Evolutionary conservation across 2,888 invertebrate species (phyloP).

Genomic region (Acanthosepion pharaonis): DNA sequence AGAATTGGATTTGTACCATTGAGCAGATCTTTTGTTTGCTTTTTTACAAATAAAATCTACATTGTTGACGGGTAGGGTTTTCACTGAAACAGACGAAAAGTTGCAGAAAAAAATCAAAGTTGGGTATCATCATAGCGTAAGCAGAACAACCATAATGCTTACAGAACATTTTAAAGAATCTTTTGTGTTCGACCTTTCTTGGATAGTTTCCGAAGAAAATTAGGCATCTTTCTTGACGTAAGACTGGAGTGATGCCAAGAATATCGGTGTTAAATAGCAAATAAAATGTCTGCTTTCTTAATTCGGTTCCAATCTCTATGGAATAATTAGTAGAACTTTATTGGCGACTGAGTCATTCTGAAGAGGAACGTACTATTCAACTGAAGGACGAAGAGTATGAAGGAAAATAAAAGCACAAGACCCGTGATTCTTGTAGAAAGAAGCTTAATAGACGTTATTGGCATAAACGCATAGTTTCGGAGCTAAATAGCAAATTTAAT

Average conservation of each 20-base stretch:
- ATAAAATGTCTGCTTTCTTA: not conserved
- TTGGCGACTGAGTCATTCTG: not conserved
- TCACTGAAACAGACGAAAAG: too few species aligned
- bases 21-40: too few species aligned
- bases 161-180: too few species aligned
- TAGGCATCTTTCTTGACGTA: not conserved
- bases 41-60: too few species aligned
- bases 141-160: too few species aligned
- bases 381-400: not conserved
- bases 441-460: not conserved
- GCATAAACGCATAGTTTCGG: not conserved
- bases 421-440: not conserved
- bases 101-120: too few species aligned
- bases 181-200: not conserved
- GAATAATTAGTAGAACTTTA: conserved; percentile 4
- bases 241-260: not conserved
- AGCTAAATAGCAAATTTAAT: not conserved
- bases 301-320: not conserved
- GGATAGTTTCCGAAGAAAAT: not conserved
- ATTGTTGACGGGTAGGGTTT: too few species aligned
- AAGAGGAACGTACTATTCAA: not conserved
- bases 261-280: conserved; percentile 8
- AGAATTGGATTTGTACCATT: too few species aligned
- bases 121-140: too few species aligned
- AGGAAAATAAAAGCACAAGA: not conserved